phyloP scores from a whole-genome alignment of 92 coral and sea anemone genomes.

The Paragorgia papillata region DNA sequence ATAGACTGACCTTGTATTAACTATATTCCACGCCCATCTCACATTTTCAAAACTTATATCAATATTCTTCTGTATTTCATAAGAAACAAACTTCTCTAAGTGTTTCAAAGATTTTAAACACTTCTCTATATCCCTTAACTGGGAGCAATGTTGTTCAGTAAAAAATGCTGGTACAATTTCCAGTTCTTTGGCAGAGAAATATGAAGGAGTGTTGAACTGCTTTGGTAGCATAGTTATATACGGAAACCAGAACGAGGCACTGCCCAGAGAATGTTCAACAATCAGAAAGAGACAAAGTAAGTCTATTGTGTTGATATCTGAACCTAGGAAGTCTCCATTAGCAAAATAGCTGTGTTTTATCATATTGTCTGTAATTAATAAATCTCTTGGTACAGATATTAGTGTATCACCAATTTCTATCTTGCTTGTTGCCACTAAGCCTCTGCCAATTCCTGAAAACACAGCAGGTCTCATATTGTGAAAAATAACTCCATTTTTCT shows the following conservation, averaged over 20 bases:
- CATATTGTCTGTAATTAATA: conserved; percentile 69
- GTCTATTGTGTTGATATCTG: not conserved
- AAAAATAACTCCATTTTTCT: conserved; percentile 70
- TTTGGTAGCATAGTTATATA: conserved; percentile 74
- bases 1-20: conserved; percentile 89
- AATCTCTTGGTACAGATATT: conserved; percentile 73
- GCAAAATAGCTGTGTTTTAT: conserved; percentile 29
- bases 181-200: conserved; percentile 62
- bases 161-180: conserved; percentile 51
- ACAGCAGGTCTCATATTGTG: conserved; percentile 70
- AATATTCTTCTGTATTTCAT: conserved; percentile 19
- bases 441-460: conserved; percentile 79
- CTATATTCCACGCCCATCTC: conserved; percentile 97
- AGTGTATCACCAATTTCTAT: conserved; percentile 58
- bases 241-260: conserved; percentile 83
- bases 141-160: conserved; percentile 46
- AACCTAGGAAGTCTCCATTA: not conserved
- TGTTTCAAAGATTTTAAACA: conserved; percentile 48
- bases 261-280: conserved; percentile 64
- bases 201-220: conserved; percentile 80
- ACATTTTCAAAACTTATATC: conserved; percentile 64
- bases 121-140: conserved; percentile 47
- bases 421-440: conserved; percentile 66
- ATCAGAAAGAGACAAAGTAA: conserved; percentile 68
- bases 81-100: not conserved